Evolutionary conservation across 2,797 vertebrate species (phyloP).

Genomic region (Distichodus sexfasciatus): DNA sequence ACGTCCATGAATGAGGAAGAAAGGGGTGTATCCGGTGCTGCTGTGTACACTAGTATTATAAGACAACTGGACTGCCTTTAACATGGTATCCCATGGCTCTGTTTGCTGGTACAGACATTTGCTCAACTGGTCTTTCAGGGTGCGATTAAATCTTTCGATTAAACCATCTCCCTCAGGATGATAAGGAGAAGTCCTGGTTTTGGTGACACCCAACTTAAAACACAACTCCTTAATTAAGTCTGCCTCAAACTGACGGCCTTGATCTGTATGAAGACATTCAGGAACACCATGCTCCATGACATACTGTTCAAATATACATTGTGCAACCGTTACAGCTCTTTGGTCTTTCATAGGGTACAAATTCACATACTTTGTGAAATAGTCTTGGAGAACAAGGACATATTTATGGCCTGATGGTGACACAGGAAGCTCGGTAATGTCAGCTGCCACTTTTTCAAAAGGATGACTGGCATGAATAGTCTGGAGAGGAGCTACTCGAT

Average conservation of each 20-base stretch:
- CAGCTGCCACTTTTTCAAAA: constrained; percentile 1
- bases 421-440: constrained; percentile 8
- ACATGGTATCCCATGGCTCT: neutral
- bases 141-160: neutral
- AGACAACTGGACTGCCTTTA: neutral
- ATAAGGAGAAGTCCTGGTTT: neutral
- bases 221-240: neutral
- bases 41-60: neutral
- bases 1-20: neutral
- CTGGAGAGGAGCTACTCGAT: neutral
- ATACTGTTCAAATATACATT: constrained; percentile 4
- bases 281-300: neutral
- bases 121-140: neutral
- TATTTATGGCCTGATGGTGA: neutral
- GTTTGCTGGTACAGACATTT: constrained; percentile 1
- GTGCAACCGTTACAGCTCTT: constrained; percentile 9
- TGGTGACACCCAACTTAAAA: neutral
- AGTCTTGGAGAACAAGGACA: no score
- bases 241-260: neutral
- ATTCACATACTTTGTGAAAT: neutral
- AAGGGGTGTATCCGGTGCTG: neutral
- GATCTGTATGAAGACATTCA: neutral
- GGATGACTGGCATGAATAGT: neutral
- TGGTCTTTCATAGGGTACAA: neutral
- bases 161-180: constrained; percentile 12